Conservation (phyloP, 1,140 invertebrate genomes). For the Bombus confusus region DNA sequence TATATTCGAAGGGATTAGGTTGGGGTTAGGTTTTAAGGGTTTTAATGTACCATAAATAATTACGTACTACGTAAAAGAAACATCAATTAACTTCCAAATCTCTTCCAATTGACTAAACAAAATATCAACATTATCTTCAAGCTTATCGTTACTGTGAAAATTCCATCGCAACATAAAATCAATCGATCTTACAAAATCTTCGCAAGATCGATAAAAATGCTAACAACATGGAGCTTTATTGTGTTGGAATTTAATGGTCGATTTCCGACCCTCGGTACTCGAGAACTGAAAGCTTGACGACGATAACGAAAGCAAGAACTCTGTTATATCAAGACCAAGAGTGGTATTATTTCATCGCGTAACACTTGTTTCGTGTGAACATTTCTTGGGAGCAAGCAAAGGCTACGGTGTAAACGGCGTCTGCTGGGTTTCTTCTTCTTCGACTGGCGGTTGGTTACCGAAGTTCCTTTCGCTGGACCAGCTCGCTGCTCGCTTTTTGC, state of each 20-base stretch:
- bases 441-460: neutral
- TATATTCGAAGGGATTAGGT: neutral
- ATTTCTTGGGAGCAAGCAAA: constrained; percentile 1
- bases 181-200: neutral
- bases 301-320: constrained; percentile 41
- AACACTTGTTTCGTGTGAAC: constrained; percentile 55
- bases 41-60: neutral
- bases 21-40: too few species aligned
- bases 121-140: neutral
- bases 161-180: neutral
- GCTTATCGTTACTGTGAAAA: neutral
- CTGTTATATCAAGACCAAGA: constrained; percentile 6
- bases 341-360: constrained; percentile 52
- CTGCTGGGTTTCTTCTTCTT: constrained; percentile 34
- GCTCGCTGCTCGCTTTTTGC: constrained; percentile 20
- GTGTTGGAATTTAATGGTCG: neutral
- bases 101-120: neutral
- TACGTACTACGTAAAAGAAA: neutral
- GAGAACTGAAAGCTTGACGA: neutral
- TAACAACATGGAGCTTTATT: neutral
- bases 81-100: neutral
- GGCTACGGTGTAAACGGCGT: neutral
- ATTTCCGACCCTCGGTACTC: neutral
- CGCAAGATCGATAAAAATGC: neutral
- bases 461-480: constrained; percentile 17